A percentile compares a stretch with the other conserved stretches of the same genome.
Conservation (phyloP, 2,797 vertebrate species). For the Halcyon leucocephala region DNA sequence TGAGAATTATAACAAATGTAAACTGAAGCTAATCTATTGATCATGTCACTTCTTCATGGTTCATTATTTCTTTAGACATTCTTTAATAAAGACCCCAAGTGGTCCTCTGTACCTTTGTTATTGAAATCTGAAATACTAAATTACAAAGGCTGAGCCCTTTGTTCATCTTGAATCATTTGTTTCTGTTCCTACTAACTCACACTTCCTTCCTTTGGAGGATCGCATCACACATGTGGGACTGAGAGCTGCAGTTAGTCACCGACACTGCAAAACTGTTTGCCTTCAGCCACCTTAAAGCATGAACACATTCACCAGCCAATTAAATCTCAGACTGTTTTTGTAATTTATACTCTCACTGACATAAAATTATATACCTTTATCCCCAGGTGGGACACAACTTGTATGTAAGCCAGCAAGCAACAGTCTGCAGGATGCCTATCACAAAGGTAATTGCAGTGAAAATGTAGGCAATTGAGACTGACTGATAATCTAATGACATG, state of each 20-base stretch:
- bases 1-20: conserved; percentile 53
- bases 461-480: background rate
- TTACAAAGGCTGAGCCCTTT: background rate
- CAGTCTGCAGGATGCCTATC: background rate
- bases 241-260: background rate
- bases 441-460: background rate
- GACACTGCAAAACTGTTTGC: background rate
- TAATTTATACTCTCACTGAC: background rate
- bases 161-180: background rate
- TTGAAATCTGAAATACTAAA: conserved; percentile 9
- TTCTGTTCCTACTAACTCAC: background rate
- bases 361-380: background rate
- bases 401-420: background rate
- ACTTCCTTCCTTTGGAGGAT: background rate
- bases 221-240: background rate
- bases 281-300: background rate
- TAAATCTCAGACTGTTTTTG: background rate
- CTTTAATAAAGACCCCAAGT: background rate
- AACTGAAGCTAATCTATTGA: conserved; percentile 43
- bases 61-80: background rate
- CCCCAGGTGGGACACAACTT: background rate
- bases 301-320: background rate
- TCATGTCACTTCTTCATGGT: background rate
- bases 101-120: background rate
- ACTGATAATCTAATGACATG: background rate